Evolutionary conservation across 2,888 invertebrate species (phyloP).

Genomic region (Drosophila barbarae): DNA sequence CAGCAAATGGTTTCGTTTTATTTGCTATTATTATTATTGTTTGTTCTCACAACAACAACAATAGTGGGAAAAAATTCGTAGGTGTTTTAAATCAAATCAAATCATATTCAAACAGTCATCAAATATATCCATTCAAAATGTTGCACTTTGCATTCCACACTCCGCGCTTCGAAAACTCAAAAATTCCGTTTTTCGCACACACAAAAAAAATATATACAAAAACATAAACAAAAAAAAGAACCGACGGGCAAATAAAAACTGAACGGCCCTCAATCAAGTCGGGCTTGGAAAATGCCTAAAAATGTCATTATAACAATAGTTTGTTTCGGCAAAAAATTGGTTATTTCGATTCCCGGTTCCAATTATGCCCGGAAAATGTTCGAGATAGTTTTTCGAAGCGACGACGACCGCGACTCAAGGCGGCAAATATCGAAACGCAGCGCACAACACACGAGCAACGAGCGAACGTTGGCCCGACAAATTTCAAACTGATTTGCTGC

Average conservation of each 20-base stretch:
- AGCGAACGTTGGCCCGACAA: constrained; percentile 6
- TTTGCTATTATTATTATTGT: constrained; percentile 10
- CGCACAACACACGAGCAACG: constrained; percentile 7
- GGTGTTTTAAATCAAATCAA: background rate
- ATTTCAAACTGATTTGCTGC: constrained; percentile 5
- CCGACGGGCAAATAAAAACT: background rate
- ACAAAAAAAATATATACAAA: background rate
- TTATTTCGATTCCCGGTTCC: constrained; percentile 5
- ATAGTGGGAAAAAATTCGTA: constrained; percentile 12
- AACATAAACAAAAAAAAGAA: constrained; percentile 6
- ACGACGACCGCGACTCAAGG: constrained; percentile 4
- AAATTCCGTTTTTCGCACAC: background rate
- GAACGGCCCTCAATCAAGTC: background rate
- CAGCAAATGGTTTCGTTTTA: constrained; percentile 1
- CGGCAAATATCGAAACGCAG: constrained; percentile 1
- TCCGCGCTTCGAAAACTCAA: constrained; percentile 2
- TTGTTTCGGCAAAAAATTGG: background rate
- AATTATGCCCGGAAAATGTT: constrained; percentile 1
- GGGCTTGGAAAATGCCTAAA: constrained; percentile 1
- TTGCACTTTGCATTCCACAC: constrained; percentile 6
- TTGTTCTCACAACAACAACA: constrained; percentile 9
- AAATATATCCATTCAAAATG: background rate
- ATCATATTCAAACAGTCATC: background rate
- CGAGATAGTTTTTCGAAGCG: constrained; percentile 7
- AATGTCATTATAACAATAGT: constrained; percentile 4